Conservation (phyloP, 2,113 vertebrate species). For the Pterocles gutturalis region DNA sequence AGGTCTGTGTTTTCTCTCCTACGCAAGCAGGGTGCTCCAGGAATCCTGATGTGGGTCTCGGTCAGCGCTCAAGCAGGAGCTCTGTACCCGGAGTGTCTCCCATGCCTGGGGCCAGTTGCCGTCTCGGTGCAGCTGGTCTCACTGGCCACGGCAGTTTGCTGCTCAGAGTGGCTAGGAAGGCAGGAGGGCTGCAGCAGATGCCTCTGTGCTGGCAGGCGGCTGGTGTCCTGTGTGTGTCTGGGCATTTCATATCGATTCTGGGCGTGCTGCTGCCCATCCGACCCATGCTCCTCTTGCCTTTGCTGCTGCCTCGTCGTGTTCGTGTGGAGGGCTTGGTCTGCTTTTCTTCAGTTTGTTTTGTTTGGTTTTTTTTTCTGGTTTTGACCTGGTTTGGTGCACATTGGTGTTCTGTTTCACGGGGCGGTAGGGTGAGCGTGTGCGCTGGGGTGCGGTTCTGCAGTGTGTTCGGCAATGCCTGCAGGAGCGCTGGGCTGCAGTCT, state of each 20-base stretch:
- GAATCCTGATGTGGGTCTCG: fast-evolving
- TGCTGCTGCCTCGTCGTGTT: background rate
- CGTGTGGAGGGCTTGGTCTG: background rate
- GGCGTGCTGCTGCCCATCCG: background rate
- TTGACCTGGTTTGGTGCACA: background rate
- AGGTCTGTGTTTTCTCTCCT: constrained; percentile 80
- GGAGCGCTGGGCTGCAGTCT: background rate
- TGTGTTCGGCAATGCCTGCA: too few relatives aligned
- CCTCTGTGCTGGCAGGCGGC: background rate
- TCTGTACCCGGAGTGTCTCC: background rate
- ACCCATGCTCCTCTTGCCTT: background rate
- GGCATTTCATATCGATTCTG: background rate
- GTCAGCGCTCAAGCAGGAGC: background rate
- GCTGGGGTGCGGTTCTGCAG: too few relatives aligned
- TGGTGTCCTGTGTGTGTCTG: background rate
- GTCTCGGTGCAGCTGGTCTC: background rate
- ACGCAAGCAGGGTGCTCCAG: background rate
- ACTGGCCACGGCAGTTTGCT: background rate
- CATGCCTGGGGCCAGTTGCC: background rate
- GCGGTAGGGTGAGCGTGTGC: background rate
- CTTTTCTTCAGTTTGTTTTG: background rate
- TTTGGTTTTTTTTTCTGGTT: background rate
- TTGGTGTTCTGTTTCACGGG: background rate
- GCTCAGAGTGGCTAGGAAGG: background rate
- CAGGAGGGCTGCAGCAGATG: background rate